A percentile compares a stretch with the other conserved stretches of the same genome.
Conservation (phyloP, 2,797 vertebrate genomes). For the Cetoscarus ocellatus region DNA sequence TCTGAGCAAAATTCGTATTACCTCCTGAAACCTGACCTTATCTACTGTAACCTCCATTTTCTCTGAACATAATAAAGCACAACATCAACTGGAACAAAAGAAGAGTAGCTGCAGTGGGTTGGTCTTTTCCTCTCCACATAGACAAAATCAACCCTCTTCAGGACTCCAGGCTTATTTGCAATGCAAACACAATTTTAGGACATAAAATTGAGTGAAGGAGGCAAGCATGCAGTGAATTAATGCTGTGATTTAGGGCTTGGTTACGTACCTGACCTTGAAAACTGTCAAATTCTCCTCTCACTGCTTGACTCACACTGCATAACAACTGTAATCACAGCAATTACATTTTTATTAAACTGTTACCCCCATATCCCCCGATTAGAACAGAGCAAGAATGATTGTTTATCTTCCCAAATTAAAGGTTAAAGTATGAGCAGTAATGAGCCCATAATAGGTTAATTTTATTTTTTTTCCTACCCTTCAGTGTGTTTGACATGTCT, state of each 20-base stretch:
- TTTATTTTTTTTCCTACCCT: too few species aligned
- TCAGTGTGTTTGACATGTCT: too few species aligned
- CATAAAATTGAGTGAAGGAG: slow-evolving; percentile 29
- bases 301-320: slow-evolving; percentile 63
- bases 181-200: slow-evolving; percentile 47
- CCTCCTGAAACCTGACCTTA: slow-evolving; percentile 28
- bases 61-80: slow-evolving; percentile 38
- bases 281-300: slow-evolving; percentile 67
- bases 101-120: slow-evolving; percentile 39
- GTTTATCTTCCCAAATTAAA: slow-evolving; percentile 53
- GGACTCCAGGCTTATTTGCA: slow-evolving; percentile 34
- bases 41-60: slow-evolving; percentile 25
- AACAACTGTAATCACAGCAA: slow-evolving; percentile 66
- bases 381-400: slow-evolving; percentile 47
- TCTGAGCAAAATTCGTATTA: slow-evolving; percentile 8
- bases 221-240: slow-evolving; percentile 43
- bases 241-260: slow-evolving; percentile 43
- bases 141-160: slow-evolving; percentile 26
- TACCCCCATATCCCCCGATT: slow-evolving; percentile 50
- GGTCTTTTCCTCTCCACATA: slow-evolving; percentile 21
- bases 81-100: slow-evolving; percentile 21
- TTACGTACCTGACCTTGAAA: slow-evolving; percentile 69
- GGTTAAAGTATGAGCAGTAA: slow-evolving; percentile 42
- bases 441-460: neutral
- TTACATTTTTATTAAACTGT: slow-evolving; percentile 70